Percentiles rank a stretch among this genome's conserved stretches.
phyloP scores from a whole-genome alignment of 2,797 vertebrate species.

The Dromococcyx pavoninus region DNA sequence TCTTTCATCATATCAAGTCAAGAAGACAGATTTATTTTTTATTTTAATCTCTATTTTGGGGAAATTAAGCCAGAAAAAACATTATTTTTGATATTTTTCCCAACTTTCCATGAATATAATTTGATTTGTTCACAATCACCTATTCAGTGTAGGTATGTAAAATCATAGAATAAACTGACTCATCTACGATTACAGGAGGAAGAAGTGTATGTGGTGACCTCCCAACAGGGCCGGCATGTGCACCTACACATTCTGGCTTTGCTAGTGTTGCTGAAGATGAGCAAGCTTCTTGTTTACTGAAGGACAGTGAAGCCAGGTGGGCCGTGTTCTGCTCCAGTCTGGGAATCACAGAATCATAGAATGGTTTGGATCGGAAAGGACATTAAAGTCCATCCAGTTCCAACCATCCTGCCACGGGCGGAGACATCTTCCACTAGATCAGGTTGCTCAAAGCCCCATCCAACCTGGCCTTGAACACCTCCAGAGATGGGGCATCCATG shows the following conservation, averaged over 20 bases:
- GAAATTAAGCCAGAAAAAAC: background rate
- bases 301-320: too few species aligned
- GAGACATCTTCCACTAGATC: too few species aligned
- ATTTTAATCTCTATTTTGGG: background rate
- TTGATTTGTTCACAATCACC: background rate
- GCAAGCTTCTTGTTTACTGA: fast-evolving
- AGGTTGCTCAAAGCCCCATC: too few species aligned
- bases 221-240: background rate
- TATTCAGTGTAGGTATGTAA: background rate
- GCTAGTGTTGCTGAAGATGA: fast-evolving
- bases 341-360: too few species aligned
- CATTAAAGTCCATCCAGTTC: too few species aligned
- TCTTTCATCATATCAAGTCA: background rate
- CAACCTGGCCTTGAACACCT: too few species aligned
- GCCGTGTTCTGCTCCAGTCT: too few species aligned
- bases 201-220: fast-evolving
- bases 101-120: background rate
- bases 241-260: fast-evolving
- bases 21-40: background rate
- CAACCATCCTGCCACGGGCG: too few species aligned
- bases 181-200: fast-evolving
- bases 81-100: background rate
- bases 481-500: too few species aligned
- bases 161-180: background rate
- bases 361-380: too few species aligned